Evolutionary conservation across 2,888 invertebrate species (phyloP).

Genomic region (Saturnia japonica): DNA sequence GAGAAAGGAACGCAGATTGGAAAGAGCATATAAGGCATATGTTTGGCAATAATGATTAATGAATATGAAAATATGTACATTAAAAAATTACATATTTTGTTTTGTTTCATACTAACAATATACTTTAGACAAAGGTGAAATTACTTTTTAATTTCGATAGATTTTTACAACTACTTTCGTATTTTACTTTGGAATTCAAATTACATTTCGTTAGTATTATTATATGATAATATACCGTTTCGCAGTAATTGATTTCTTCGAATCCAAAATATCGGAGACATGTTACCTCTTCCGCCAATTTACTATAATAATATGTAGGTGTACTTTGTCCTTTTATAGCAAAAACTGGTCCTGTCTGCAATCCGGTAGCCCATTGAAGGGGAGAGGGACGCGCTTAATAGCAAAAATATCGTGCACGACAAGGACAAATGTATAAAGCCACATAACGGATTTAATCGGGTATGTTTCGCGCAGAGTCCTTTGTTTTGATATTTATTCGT

Average conservation of each 20-base stretch:
- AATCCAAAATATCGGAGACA: constrained; percentile 5
- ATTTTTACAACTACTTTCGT: background rate
- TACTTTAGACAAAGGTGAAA: background rate
- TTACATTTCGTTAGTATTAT: background rate
- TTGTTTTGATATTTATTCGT: constrained; percentile 58
- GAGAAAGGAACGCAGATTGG: background rate
- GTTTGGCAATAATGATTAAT: background rate
- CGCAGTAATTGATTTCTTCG: constrained; percentile 8
- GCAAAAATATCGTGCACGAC: constrained; percentile 32
- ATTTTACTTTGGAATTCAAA: background rate
- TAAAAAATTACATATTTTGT: background rate
- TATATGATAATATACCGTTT: background rate
- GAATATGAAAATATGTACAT: background rate
- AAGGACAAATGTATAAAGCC: constrained; percentile 49
- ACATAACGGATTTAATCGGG: constrained; percentile 66
- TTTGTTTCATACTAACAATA: background rate
- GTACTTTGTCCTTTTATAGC: constrained; percentile 31
- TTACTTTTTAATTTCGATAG: background rate
- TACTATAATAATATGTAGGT: constrained; percentile 2
- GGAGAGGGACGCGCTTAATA: constrained; percentile 50
- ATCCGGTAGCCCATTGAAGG: constrained; percentile 74
- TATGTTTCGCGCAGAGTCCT: constrained; percentile 36
- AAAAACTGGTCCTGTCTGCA: constrained; percentile 75
- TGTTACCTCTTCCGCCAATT: constrained; percentile 1
- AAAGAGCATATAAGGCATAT: background rate